phyloP scores from a whole-genome alignment of 2,113 vertebrate species.

The Semnornis frantzii region DNA sequence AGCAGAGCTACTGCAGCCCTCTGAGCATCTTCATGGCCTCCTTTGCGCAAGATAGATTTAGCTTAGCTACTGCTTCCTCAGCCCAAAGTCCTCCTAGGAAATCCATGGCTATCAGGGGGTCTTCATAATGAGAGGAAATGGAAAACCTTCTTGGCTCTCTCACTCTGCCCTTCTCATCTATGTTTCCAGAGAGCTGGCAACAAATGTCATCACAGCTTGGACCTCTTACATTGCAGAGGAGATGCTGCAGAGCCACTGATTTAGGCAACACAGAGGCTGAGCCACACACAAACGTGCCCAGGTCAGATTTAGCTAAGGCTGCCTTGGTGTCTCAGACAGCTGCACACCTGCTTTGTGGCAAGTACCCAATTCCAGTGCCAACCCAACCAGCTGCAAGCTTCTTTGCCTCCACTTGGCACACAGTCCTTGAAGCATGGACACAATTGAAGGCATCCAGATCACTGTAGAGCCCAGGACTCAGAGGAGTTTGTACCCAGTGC shows the following conservation, averaged over 20 bases:
- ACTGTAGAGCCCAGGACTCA: not conserved
- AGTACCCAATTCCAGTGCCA: not conserved
- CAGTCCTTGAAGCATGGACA: not conserved
- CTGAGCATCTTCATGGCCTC: not conserved
- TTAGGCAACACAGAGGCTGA: not conserved
- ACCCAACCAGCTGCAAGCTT: not conserved
- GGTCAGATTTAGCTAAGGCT: not conserved
- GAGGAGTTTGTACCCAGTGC: not conserved
- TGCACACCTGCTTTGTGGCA: not conserved
- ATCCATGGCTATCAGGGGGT: not conserved
- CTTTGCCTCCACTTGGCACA: not conserved
- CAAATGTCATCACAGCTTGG: not conserved
- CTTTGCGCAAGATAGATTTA: not conserved
- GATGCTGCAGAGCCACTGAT: not conserved
- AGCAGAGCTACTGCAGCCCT: no score
- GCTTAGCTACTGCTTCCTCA: not conserved
- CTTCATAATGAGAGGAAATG: not conserved
- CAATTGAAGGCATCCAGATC: not conserved
- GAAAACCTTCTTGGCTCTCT: not conserved
- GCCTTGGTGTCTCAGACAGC: not conserved
- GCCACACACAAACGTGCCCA: not conserved
- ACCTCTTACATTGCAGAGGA: not conserved
- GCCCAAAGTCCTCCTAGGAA: not conserved
- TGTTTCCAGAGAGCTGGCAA: not conserved
- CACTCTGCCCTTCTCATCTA: not conserved